Base-by-base conservation (phyloP, 30 jellyfish, hydroid and myxozoan species). In the Calvadosia cruxmelitensis region DNA sequence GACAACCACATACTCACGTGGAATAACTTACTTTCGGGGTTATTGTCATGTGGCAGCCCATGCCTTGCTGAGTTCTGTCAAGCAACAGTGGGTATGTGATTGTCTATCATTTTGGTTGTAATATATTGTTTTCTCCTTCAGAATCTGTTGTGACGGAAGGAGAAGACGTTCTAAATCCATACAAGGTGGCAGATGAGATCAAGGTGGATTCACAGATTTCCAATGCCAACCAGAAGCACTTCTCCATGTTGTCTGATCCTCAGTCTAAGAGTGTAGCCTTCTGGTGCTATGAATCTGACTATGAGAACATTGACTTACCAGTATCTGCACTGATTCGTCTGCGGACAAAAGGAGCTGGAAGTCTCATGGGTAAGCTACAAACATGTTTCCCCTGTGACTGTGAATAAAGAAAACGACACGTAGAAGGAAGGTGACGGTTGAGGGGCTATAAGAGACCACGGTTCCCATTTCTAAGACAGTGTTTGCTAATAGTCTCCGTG, bases 261-360 rank as follows among this genome's bases (percentile, higher is more conserved):
- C 10, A 42, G 10, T 42, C 57, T 42, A 42, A 62, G 63, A 35
- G 42, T 1, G 57, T 68, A 3, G 68, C 94, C 1, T 32, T 87
- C 33, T 87, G 97, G 97, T 71, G 83, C 67, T 66, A 74, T 10
- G 97, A 87, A 70, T 51, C 48, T n/a, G 95, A 76, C 53, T 72
- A 78, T 34, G 93, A 76, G 28, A 93, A 93, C 25, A 50, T 75
- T 67, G 97, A 87, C 36, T 66, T 87, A 15, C 32, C 49, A 12
- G 85, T 78, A 49, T 73, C 72, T n/a, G 64, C 84, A n/a, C 68
- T 48, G 0, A 75, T 87, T 34, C 68, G 97, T 35, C 66, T 75
- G 23, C 34, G 95, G 5, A 87, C 97, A 20, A 80, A 68, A 64
- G 97, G 97, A 26, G 65, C 31, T 69, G 88, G 88, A 26, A 27